phyloP scores from a whole-genome alignment of 1,140 invertebrate genomes.

The Archivesica marissinica region DNA sequence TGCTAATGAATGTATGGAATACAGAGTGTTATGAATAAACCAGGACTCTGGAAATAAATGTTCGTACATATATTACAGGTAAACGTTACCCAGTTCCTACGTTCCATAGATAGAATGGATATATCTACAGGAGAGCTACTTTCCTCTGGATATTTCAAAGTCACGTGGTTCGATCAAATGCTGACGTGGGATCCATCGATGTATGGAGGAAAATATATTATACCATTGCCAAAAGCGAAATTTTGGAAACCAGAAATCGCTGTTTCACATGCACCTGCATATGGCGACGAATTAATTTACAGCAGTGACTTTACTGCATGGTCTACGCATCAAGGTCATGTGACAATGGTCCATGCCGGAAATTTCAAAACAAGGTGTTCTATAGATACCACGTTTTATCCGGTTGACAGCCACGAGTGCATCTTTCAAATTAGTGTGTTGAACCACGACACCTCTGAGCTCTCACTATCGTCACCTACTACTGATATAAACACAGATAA shows the following conservation, averaged over 20 bases:
- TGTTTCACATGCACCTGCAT: background rate
- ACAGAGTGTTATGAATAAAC: no score
- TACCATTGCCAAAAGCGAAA: background rate
- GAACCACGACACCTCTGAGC: no score
- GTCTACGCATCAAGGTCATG: background rate
- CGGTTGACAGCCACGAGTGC: no score
- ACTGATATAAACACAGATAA: background rate
- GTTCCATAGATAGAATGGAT: background rate
- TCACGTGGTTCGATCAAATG: background rate
- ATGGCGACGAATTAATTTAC: background rate
- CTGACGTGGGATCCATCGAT: background rate
- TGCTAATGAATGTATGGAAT: no score
- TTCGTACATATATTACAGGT: no score
- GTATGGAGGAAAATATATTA: background rate
- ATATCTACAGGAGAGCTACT: background rate
- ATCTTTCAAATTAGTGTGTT: no score
- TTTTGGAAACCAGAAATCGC: background rate
- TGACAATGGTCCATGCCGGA: background rate
- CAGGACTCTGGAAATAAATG: no score
- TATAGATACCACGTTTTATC: background rate
- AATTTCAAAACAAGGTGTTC: background rate
- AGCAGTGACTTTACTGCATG: slow-evolving; percentile 3
- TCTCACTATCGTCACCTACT: no score
- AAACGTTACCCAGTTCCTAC: background rate
- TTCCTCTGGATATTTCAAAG: background rate